These are phyloP conservation scores for Oncorhynchus clarkii DNA, from an alignment of 2,113 vertebrate species.

Conservation along the genomic window DNA sequence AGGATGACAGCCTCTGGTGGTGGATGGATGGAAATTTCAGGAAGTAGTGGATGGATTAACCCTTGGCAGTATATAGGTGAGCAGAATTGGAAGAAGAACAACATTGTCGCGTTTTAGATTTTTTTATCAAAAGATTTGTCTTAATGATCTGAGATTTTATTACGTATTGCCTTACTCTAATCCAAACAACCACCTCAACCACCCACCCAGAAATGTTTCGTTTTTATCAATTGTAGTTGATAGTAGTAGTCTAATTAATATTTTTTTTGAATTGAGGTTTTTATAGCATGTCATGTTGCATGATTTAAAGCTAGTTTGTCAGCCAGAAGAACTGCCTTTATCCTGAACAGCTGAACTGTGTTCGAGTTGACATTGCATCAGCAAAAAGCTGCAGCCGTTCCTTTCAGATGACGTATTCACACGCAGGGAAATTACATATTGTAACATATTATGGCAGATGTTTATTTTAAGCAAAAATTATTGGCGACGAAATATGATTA, in stretches of 20 bases:
- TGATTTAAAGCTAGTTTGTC: neutral
- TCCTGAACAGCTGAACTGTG: slow-evolving; percentile 10
- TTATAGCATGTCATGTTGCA: neutral
- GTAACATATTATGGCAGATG: neutral
- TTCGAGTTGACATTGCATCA: neutral
- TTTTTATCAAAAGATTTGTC: neutral
- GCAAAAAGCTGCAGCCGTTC: slow-evolving; percentile 4
- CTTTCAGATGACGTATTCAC: neutral
- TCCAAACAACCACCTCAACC: neutral
- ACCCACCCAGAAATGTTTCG: neutral
- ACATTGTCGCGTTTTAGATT: neutral
- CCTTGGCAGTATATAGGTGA: neutral
- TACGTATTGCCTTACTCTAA: neutral
- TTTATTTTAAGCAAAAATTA: too few relatives aligned
- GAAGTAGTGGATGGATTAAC: neutral
- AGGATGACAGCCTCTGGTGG: slow-evolving; percentile 77
- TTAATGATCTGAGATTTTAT: neutral
- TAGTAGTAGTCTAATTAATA: neutral
- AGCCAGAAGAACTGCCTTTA: neutral
- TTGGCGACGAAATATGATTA: too few relatives aligned
- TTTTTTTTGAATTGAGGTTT: neutral
- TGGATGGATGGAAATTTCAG: slow-evolving; percentile 30
- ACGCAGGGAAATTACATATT: neutral
- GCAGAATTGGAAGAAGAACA: neutral
- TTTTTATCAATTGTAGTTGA: neutral